Evolutionary conservation across 2,888 invertebrate species (phyloP).

Genomic region (Gibbula magus): DNA sequence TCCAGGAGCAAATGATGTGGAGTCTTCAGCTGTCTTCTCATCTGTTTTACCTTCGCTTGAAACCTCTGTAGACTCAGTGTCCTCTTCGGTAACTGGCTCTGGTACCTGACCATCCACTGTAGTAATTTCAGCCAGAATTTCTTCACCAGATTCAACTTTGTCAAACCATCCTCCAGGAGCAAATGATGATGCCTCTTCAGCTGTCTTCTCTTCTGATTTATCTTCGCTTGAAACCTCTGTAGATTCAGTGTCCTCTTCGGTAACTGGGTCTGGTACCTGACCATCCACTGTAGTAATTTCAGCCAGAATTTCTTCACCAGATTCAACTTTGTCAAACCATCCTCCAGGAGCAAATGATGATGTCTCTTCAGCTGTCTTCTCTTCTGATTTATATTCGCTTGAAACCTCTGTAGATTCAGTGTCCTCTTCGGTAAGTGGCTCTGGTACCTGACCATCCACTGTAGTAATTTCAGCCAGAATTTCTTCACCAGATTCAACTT

Average conservation of each 20-base stretch:
- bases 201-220: neutral
- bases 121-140: neutral
- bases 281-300: constrained; percentile 1
- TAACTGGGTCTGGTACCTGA: neutral
- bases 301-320: neutral
- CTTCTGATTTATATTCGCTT: neutral
- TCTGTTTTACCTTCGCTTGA: neutral
- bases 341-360: neutral
- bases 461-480: neutral
- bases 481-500: neutral
- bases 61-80: neutral
- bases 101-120: constrained; percentile 4
- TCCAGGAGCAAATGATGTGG: neutral
- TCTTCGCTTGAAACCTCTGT: neutral
- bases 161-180: constrained; percentile 13
- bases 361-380: neutral
- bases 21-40: constrained; percentile 15
- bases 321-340: constrained; percentile 10
- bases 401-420: neutral
- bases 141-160: neutral
- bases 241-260: neutral
- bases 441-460: neutral
- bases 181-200: neutral
- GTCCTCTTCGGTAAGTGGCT: neutral
- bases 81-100: neutral